phyloP scores from a whole-genome alignment of 2,888 invertebrate genomes.

The Napeogenes inachia region DNA sequence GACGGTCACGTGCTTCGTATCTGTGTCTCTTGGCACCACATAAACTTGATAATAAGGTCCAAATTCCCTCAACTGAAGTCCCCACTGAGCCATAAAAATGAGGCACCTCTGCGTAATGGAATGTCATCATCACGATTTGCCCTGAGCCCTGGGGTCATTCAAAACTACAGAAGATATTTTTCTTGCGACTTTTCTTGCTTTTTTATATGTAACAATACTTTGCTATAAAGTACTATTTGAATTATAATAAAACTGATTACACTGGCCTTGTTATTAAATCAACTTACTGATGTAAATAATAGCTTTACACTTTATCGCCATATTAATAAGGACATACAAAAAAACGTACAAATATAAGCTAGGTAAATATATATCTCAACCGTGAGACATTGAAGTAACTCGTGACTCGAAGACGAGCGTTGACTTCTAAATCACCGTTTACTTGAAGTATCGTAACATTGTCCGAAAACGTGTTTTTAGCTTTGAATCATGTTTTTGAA shows the following conservation, averaged over 20 bases:
- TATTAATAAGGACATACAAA: not conserved
- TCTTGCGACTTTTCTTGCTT: constrained; percentile 6
- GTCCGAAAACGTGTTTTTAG: constrained; percentile 10
- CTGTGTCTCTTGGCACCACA: constrained; percentile 5
- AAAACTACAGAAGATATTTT: constrained; percentile 12
- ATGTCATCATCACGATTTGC: constrained; percentile 53
- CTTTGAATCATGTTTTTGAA: not conserved
- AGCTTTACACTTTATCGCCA: not conserved
- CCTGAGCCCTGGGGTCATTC: constrained; percentile 41
- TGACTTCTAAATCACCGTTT: constrained; percentile 17
- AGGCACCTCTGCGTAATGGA: constrained; percentile 40
- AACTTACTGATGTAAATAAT: not conserved
- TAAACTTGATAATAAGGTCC: constrained; percentile 2
- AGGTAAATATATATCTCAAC: not conserved
- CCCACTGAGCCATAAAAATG: constrained; percentile 11
- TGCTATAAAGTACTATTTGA: too few relatives aligned
- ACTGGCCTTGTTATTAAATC: too few relatives aligned
- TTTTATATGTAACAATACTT: not conserved
- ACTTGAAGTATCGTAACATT: constrained; percentile 10
- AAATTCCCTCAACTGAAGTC: constrained; percentile 7
- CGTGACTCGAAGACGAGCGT: constrained; percentile 27
- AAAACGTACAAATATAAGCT: not conserved
- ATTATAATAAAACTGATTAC: too few relatives aligned
- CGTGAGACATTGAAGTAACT: constrained; percentile 27
- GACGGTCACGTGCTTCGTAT: constrained; percentile 16